These are phyloP conservation scores for Berghia stephanieae DNA, from an alignment of 1,140 invertebrate genomes.

Conservation along the genomic window DNA sequence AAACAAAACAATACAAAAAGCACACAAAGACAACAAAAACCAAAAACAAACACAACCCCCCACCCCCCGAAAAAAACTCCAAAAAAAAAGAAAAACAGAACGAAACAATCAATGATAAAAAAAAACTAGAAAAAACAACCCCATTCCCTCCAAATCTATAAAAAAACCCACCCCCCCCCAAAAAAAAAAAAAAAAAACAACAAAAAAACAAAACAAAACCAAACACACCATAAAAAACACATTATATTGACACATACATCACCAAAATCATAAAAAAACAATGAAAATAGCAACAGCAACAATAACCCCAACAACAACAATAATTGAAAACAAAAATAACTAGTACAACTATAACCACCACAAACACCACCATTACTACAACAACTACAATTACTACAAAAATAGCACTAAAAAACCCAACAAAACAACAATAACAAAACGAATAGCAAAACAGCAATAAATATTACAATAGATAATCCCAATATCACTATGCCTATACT, in stretches of 20 bases:
- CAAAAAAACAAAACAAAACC: not conserved
- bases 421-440: too few species aligned
- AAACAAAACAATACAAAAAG: too few species aligned
- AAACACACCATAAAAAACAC: not conserved
- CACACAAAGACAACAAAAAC: not conserved
- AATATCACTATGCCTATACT: too few species aligned
- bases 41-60: not conserved
- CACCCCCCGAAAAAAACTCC: not conserved
- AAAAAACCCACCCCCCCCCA: not conserved
- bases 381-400: not conserved
- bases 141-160: not conserved
- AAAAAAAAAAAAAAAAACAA: not conserved
- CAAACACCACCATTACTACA: not conserved
- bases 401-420: not conserved
- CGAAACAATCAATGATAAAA: too few species aligned
- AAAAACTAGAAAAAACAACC: too few species aligned
- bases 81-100: too few species aligned
- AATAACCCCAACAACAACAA: not conserved
- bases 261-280: too few species aligned
- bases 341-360: not conserved
- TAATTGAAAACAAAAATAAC: not conserved
- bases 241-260: too few species aligned
- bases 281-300: conserved; percentile 9
- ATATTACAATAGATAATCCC: not conserved
- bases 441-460: not conserved